A percentile compares a stretch with the other conserved stretches of the same genome.
These are phyloP conservation scores for Ophion ventricosus DNA, from an alignment of 2,888 invertebrate genomes.

Conservation along the genomic window DNA sequence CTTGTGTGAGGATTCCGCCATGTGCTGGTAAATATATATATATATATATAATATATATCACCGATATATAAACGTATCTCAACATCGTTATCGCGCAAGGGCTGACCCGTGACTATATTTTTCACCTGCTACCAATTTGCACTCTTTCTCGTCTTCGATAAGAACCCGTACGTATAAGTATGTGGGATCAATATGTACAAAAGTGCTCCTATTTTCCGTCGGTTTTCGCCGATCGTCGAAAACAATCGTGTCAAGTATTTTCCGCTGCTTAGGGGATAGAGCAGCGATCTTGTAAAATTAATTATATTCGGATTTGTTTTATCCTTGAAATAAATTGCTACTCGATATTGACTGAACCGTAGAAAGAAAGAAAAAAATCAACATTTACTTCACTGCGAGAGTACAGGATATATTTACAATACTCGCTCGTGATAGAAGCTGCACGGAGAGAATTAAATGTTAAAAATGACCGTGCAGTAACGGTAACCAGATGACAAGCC, in stretches of 20 bases:
- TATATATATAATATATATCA: conserved; percentile 37
- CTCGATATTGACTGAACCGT: no score
- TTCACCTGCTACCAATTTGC: conserved; percentile 69
- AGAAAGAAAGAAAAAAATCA: no score
- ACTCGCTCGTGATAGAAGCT: no score
- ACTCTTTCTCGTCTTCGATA: conserved; percentile 39
- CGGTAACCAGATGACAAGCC: neutral
- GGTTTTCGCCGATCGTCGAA: neutral
- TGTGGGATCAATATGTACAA: conserved; percentile 1
- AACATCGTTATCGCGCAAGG: conserved; percentile 46
- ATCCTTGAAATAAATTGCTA: no score
- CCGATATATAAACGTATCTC: conserved; percentile 42
- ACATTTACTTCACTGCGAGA: no score
- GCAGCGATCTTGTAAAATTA: no score
- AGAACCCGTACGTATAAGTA: neutral
- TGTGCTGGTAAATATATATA: neutral
- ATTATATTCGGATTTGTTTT: no score
- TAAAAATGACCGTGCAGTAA: no score
- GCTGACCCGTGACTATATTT: conserved; percentile 45
- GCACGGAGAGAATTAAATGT: no score
- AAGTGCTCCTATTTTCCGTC: neutral
- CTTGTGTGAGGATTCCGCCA: neutral
- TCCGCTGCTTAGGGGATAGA: no score
- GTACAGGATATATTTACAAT: no score
- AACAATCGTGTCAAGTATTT: neutral